Evolutionary conservation across 2,888 invertebrate species (phyloP), one percentile per base, ranked within the genome.

Genomic region (Protophormia terraenovae): DNA sequence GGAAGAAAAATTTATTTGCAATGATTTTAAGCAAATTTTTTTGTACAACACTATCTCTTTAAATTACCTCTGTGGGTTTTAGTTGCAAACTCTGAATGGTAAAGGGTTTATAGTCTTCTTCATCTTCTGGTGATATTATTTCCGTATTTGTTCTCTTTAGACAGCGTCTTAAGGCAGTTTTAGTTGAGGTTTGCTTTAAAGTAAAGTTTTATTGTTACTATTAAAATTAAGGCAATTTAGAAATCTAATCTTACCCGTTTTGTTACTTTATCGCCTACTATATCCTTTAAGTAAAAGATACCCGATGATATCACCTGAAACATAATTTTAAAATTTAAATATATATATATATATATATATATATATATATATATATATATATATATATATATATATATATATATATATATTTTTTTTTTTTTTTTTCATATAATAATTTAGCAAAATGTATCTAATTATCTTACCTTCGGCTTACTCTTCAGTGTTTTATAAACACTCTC

Each of bases 121-220:
- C 12, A n/a, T 38, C 14, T 24, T 60, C 58, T 29, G 29, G 12
- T 0, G 2, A 1, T 41, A 7, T 32, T 50, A 24, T 55, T 41
- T 55, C 14, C 4, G 53, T 27, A 38, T 62, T 16, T 16, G 27
- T 7, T 27, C 53, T 64, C 38, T 53, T 64, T 19, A 67, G 58
- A 6, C 76, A 77, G 10, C 55, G 55, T 58, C 55, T 45, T 55
- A 77, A 55, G 67, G 55, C 29, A n/a, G 45, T 45, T 58, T 29
- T 19, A 19, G 27, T 66, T 38, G 38, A 76, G 16, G 22, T n/a
- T 38, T 53, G 50, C 55, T 66, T 6, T 19, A 76, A 62, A 67
- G 8, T 27, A 27, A n/a, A 14, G 12, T 19, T 50, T 14, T 38
- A n/a, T n/a, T n/a, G n/a, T n/a, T n/a, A n/a, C n/a, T n/a, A n/a